Conservation (phyloP, 2,113 vertebrate species). For the Sebastes schlegelii region DNA sequence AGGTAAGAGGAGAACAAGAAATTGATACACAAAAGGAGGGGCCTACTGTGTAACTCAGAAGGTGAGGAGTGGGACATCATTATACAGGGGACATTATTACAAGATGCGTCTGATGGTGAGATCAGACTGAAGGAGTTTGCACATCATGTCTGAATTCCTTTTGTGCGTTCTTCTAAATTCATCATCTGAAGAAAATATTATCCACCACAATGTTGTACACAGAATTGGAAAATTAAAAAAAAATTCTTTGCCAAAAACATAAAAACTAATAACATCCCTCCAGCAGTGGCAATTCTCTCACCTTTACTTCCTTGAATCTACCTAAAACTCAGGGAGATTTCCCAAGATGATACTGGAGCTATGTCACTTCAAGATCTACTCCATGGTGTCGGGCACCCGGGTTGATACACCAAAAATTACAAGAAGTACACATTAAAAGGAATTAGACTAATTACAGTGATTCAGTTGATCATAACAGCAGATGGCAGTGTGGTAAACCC, state of each 20-base stretch:
- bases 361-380: neutral
- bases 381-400: neutral
- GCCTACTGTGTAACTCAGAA: neutral
- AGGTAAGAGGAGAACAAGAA: neutral
- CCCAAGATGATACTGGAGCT: too few relatives aligned
- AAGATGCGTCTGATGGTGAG: neutral
- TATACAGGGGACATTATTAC: neutral
- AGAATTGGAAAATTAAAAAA: neutral
- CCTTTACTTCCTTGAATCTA: neutral
- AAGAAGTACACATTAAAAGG: neutral
- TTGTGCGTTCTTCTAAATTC: neutral
- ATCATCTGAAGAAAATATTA: neutral
- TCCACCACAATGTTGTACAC: neutral
- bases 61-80: neutral
- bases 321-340: neutral
- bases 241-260: neutral
- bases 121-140: neutral
- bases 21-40: neutral
- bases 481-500: conserved; percentile 1
- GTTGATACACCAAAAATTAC: neutral
- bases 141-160: neutral
- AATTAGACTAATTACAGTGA: neutral
- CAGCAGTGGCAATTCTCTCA: neutral
- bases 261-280: neutral
- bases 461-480: conserved; percentile 4